Evolutionary conservation across 30 jellyfish, hydroid and myxozoan genomes (phyloP), one percentile per base, ranked within the genome.

Genomic region (Nemopilema nomurai): DNA sequence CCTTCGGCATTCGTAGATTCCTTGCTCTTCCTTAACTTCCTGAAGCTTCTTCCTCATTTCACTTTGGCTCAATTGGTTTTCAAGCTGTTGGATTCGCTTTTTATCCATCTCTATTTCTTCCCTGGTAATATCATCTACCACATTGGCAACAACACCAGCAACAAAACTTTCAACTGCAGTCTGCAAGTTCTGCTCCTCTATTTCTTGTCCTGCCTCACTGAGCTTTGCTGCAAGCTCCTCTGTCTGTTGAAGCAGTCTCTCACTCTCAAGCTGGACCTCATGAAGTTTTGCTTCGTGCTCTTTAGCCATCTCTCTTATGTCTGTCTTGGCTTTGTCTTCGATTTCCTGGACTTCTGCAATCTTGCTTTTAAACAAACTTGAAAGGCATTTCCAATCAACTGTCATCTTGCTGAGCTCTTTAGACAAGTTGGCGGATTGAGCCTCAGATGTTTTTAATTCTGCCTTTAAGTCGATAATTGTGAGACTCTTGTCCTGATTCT

Each of bases 401-500:
- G 70, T 22, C 49, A 73, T 16, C 33, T 73, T 69, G 22, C 33
- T 28, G 23, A 18, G 49, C 16, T 41, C 69, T 0, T 21, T 16
- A 49, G 83, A 31, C 69, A 73, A 31, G 8, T 29, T 0, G 49
- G 83, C 22, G 1, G 83, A 8, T 1, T 73, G 83, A 32, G 18
- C 83, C 33, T 73, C 83, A 41, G 33, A 41, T 67, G 27, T 73
- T 67, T 33, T 73, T 49, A 50, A 16, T 41, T 73, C 33, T 26
- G 22, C 49, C n/a, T 32, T 73, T 41, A 66, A 73, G 22, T 27
- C 68, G 41, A 29, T 29, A 4, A 73, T 31, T 18, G 18, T 8
- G 27, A 30, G 69, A 1, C 1, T 67, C 20, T 19, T 73, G 1
- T 41, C 70, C 4, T 73, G 69, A 4, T 30, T 31, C 33, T 18